Base-by-base conservation (phyloP, 2,113 vertebrate species). In the Macaca nemestrina region DNA sequence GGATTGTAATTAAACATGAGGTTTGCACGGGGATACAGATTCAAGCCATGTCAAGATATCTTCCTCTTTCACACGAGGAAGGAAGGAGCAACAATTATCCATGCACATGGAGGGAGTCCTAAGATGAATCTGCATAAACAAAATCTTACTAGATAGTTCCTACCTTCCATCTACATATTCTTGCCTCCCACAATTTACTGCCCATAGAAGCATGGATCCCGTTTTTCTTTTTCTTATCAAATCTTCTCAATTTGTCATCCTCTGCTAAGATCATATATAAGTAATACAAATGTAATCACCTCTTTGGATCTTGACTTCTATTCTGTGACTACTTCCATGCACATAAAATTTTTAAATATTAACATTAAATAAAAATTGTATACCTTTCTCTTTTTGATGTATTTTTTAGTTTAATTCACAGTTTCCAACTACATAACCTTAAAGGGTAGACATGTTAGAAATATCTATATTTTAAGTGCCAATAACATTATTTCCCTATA, bases 301-400 rank as follows among this genome's bases (percentile, higher is more conserved):
- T 55, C 70, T 75, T 73, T 61, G 23, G 27, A 59, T 32, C 22
- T 81, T 84, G 6, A 90, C 2, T 87, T 50, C 9, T 55, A 86
- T 89, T 32, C 48, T 78, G 57, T 89, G 16, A 90, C 87, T 8
- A 23, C 11, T 17, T 43, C 22, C 81, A 17, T 38, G 7, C 18
- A 57, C 32, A 84, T 83, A 48, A 85, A 52, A 79, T 30, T 50
- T 72, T 81, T 48, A 93, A 96, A 85, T 81, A 76, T 75, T 84
- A 87, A 25, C 4, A 78, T 76, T n/a, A 81, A 87, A 80, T 64
- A 25, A 88, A 52, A 18, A 55, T 64, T 87, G 10, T 81, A 64
- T 18, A 27, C 8, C 2, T 43, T 86, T 35, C 45, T n/a, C 16
- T 14, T 88, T 94, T 40, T 79, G 55, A 8, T 89, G 7, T 57